These are phyloP conservation scores for Dipodomys merriami DNA, from an alignment of 2,113 vertebrate genomes.

Conservation along the genomic window DNA sequence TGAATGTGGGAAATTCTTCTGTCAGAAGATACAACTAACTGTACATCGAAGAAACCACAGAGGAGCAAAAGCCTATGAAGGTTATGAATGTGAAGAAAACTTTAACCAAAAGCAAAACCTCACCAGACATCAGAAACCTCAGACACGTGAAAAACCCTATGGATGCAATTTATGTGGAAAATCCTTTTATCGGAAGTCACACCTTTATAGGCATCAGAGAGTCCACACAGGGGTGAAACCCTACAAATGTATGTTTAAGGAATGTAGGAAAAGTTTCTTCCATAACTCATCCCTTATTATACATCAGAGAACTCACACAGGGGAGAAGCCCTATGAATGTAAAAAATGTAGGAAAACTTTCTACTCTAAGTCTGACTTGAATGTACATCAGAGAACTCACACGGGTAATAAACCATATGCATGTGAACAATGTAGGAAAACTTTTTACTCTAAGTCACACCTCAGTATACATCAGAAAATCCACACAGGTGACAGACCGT, in stretches of 20 bases:
- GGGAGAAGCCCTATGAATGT: constrained; percentile 45
- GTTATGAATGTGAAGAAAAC: not conserved
- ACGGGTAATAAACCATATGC: constrained; percentile 56
- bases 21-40: not conserved
- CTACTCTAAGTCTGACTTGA: constrained; percentile 52
- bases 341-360: constrained; percentile 42
- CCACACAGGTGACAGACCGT: constrained; percentile 47
- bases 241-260: not conserved
- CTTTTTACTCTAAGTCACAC: constrained; percentile 55
- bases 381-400: constrained; percentile 49
- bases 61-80: not conserved
- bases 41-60: not conserved
- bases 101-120: not conserved
- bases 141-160: not conserved
- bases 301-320: constrained; percentile 54
- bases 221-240: constrained; percentile 32
- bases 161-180: constrained; percentile 4
- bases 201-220: constrained; percentile 23
- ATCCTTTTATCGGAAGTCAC: constrained; percentile 29
- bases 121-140: not conserved
- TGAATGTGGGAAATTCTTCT: not conserved
- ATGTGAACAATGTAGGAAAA: constrained; percentile 33
- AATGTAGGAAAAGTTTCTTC: constrained; percentile 43
- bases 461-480: constrained; percentile 41
- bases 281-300: constrained; percentile 45